Percentiles rank a stretch among this genome's conserved stretches.
Conservation (phyloP, 2,888 invertebrate species). For the Itoplectis maculator region DNA sequence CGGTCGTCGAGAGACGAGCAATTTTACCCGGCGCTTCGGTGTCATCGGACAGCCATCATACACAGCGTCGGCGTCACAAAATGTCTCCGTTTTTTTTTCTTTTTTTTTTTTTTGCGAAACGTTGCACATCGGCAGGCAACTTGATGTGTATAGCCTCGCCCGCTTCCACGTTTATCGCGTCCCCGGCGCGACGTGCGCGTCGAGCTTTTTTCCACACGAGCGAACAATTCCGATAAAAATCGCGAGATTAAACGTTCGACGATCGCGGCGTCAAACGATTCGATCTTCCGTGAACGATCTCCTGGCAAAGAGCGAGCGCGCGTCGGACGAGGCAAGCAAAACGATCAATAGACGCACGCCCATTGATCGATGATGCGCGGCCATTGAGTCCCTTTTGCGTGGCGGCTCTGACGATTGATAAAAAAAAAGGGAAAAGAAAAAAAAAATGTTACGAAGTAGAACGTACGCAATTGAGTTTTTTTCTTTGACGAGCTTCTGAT, state of each 20-base stretch:
- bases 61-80: slow-evolving; percentile 45
- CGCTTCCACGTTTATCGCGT: slow-evolving; percentile 36
- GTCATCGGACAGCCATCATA: slow-evolving; percentile 26
- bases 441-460: slow-evolving; percentile 1
- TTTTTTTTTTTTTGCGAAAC: too few relatives aligned
- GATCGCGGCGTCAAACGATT: slow-evolving; percentile 56
- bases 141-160: too few relatives aligned
- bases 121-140: background rate
- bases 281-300: slow-evolving; percentile 52
- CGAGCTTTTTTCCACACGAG: slow-evolving; percentile 57
- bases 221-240: slow-evolving; percentile 55
- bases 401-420: slow-evolving; percentile 24
- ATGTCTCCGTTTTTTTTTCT: too few relatives aligned
- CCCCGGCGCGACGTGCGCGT: slow-evolving; percentile 8
- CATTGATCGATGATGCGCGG: slow-evolving; percentile 33
- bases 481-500: slow-evolving; percentile 31
- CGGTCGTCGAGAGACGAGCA: background rate
- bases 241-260: slow-evolving; percentile 54
- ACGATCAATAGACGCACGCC: slow-evolving; percentile 26
- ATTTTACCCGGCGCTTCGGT: slow-evolving; percentile 5
- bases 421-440: slow-evolving; percentile 9
- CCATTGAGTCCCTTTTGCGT: slow-evolving; percentile 41
- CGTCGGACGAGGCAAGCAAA: slow-evolving; percentile 2
- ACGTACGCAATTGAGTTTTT: slow-evolving; percentile 27
- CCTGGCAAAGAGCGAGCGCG: slow-evolving; percentile 34